Percentiles rank a stretch among this genome's conserved stretches.
Evolutionary conservation across 2,113 vertebrate species (phyloP).

Genomic region (Brachionichthys hirsutus): DNA sequence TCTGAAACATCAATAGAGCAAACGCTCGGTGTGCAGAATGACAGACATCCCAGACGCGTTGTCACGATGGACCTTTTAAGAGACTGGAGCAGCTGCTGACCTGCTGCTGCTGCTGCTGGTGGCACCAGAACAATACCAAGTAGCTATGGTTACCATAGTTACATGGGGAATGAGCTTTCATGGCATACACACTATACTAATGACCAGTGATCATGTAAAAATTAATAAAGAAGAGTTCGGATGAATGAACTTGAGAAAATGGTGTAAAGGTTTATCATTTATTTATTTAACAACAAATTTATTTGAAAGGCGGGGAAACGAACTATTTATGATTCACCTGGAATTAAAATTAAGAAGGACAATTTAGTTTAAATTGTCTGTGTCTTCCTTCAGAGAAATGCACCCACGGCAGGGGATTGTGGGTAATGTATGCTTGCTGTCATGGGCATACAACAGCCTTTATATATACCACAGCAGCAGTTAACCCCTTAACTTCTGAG

Average conservation of each 20-base stretch:
- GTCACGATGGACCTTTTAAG: constrained; percentile 6
- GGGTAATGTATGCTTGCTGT: too few species aligned
- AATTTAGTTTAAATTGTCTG: too few species aligned
- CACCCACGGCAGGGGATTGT: too few species aligned
- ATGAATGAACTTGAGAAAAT: constrained; percentile 16
- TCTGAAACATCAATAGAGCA: constrained; percentile 54
- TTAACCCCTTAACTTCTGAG: too few species aligned
- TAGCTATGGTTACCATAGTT: neutral
- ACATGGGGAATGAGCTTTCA: neutral
- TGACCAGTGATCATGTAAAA: constrained; percentile 26
- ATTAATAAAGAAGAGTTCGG: neutral
- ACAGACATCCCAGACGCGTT: constrained; percentile 19
- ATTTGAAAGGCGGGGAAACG: too few species aligned
- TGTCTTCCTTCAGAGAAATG: too few species aligned
- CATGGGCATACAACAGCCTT: too few species aligned
- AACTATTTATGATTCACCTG: too few species aligned
- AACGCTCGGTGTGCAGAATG: constrained; percentile 18
- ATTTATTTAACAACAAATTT: too few species aligned
- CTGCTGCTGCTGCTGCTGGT: neutral
- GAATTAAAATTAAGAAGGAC: too few species aligned
- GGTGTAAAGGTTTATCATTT: too few species aligned
- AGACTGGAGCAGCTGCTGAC: neutral
- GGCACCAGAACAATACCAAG: neutral
- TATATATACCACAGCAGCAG: too few species aligned
- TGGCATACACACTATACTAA: constrained; percentile 18